These are phyloP conservation scores for Aramus guarauna DNA, from an alignment of 2,113 vertebrate genomes.

Conservation along the genomic window DNA sequence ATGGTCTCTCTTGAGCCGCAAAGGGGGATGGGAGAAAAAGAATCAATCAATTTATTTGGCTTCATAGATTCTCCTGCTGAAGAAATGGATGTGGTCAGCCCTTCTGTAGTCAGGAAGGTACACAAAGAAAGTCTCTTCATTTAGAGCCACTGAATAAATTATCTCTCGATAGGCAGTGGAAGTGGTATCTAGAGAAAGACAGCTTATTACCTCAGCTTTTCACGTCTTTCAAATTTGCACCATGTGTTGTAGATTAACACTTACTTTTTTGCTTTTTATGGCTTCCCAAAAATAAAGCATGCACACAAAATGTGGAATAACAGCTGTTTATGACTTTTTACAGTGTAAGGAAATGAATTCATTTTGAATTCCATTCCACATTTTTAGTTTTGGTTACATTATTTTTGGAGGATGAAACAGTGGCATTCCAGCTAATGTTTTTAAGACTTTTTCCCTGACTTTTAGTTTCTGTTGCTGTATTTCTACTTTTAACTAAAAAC, in stretches of 20 bases:
- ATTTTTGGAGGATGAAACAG: conserved; percentile 56
- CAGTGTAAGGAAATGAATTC: conserved; percentile 58
- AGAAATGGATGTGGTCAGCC: conserved; percentile 2
- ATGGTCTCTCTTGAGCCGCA: background rate
- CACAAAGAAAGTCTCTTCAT: background rate
- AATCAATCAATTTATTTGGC: background rate
- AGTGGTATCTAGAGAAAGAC: background rate
- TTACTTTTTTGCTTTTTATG: background rate
- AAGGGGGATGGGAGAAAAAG: background rate
- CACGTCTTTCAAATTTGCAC: background rate
- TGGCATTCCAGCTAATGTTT: conserved; percentile 36
- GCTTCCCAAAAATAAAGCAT: conserved; percentile 31
- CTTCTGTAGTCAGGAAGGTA: background rate
- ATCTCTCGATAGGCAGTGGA: background rate
- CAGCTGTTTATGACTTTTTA: conserved; percentile 55
- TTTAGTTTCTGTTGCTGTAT: conserved; percentile 6
- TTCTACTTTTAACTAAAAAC: conserved; percentile 22
- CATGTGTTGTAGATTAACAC: conserved; percentile 29
- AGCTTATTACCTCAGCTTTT: conserved; percentile 22
- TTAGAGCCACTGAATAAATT: background rate
- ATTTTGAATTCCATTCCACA: conserved; percentile 63
- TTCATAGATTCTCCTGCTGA: background rate
- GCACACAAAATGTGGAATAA: conserved; percentile 42
- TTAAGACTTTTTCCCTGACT: conserved; percentile 29
- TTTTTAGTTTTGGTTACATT: conserved; percentile 61